Conservation (phyloP, 2,113 vertebrate genomes). For the Actenoides lindsayi region DNA sequence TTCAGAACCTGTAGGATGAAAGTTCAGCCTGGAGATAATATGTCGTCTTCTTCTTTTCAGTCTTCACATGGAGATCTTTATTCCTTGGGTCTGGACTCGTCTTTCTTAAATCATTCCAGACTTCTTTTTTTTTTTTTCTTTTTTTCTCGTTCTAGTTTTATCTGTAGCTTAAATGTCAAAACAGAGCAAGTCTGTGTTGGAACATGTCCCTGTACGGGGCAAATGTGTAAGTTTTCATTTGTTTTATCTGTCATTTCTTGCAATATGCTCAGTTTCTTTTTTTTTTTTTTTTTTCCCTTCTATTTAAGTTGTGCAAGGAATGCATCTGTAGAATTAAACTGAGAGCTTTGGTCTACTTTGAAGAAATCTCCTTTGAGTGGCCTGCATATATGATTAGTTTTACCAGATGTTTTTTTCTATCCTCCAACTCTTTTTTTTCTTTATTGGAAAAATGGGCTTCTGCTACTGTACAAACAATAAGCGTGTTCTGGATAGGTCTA, state of each 20-base stretch:
- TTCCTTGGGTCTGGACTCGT: neutral
- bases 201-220: neutral
- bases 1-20: neutral
- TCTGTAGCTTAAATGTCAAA: neutral
- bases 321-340: neutral
- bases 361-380: neutral
- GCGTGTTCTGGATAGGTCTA: neutral
- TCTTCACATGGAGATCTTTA: neutral
- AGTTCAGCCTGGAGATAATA: neutral
- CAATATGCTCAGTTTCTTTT: neutral
- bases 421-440: neutral
- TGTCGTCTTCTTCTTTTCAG: neutral
- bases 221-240: neutral
- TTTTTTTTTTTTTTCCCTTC: too few species aligned
- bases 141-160: neutral
- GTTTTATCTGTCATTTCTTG: neutral
- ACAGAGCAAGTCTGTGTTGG: neutral
- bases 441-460: neutral
- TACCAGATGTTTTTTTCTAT: conserved; percentile 13
- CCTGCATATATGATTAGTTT: neutral
- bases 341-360: neutral
- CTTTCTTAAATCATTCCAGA: neutral
- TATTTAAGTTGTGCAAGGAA: neutral
- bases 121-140: too few species aligned
- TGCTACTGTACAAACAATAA: conserved; percentile 41